phyloP scores from a whole-genome alignment of 1,140 invertebrate species.

The Thalassaphorura encarpata region DNA sequence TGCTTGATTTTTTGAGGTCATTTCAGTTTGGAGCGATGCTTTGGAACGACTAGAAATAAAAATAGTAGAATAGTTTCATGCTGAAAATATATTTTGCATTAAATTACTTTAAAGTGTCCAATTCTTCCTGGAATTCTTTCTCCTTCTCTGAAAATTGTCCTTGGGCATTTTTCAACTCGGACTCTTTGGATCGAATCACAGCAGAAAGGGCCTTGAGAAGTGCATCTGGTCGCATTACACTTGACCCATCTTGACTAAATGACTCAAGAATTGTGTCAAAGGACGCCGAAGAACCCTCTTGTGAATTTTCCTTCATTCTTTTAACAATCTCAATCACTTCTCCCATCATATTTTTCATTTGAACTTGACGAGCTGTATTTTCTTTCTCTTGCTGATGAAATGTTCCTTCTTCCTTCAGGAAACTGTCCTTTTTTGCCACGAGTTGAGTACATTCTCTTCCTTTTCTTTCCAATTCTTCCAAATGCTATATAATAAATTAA shows the following conservation, averaged over 20 bases:
- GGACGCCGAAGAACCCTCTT: slow-evolving; percentile 7
- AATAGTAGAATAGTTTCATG: too few species aligned
- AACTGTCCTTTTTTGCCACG: slow-evolving; percentile 1
- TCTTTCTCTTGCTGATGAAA: slow-evolving; percentile 19
- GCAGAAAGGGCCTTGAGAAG: slow-evolving; percentile 12
- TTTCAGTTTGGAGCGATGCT: too few species aligned
- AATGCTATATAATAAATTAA: neutral
- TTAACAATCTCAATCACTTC: slow-evolving; percentile 4
- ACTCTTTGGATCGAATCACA: slow-evolving; percentile 12
- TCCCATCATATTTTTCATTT: neutral
- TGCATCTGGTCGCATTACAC: neutral
- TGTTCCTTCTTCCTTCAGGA: slow-evolving; percentile 17
- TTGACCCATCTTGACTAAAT: neutral
- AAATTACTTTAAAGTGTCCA: slow-evolving; percentile 27
- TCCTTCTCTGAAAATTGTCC: slow-evolving; percentile 18
- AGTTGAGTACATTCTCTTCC: slow-evolving; percentile 1
- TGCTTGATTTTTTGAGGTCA: slow-evolving; percentile 42
- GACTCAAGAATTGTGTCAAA: slow-evolving; percentile 10
- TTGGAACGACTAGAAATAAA: too few species aligned
- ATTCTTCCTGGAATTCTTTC: slow-evolving; percentile 16
- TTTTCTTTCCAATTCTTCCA: neutral
- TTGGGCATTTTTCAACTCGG: slow-evolving; percentile 9
- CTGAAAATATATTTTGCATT: too few species aligned
- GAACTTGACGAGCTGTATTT: neutral
- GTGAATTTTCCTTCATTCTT: slow-evolving; percentile 10